Evolutionary conservation across 1,140 invertebrate species (phyloP).

Genomic region (Microplitis mediator): DNA sequence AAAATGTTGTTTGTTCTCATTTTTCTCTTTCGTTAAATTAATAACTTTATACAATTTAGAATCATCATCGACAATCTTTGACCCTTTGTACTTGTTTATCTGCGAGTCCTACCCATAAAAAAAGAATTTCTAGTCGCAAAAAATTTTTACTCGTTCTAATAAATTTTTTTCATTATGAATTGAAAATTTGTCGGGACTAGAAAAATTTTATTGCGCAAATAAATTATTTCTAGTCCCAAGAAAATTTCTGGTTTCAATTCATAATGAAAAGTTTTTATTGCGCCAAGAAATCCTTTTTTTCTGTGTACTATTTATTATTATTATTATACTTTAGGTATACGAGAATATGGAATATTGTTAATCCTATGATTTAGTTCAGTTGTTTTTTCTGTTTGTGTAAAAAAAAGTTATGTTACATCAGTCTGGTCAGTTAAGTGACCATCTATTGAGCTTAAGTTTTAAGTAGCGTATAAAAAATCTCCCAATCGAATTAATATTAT

Average conservation of each 20-base stretch:
- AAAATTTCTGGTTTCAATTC: no score
- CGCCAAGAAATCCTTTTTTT: no score
- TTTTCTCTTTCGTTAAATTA: constrained; percentile 4
- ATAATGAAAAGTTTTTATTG: no score
- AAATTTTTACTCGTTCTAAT: no score
- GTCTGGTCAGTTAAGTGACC: constrained; percentile 50
- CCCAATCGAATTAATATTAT: no score
- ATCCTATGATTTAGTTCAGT: constrained; percentile 45
- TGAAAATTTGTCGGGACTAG: no score
- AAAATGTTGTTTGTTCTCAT: no score
- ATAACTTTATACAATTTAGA: constrained; percentile 49
- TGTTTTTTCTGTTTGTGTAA: background rate
- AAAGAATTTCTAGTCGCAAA: no score
- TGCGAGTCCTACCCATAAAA: background rate
- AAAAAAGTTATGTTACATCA: constrained; percentile 58
- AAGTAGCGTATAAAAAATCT: background rate
- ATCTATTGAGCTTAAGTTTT: constrained; percentile 30
- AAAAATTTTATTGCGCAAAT: no score
- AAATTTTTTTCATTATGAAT: no score
- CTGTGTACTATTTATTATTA: no score
- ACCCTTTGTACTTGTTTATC: background rate
- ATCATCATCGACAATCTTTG: constrained; percentile 20
- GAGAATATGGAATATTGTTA: constrained; percentile 48
- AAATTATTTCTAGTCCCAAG: no score
- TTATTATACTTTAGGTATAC: constrained; percentile 43